Evolutionary conservation across 2,888 invertebrate species (phyloP), one percentile per base, ranked within the genome.

Genomic region (Branchellion lobata): DNA sequence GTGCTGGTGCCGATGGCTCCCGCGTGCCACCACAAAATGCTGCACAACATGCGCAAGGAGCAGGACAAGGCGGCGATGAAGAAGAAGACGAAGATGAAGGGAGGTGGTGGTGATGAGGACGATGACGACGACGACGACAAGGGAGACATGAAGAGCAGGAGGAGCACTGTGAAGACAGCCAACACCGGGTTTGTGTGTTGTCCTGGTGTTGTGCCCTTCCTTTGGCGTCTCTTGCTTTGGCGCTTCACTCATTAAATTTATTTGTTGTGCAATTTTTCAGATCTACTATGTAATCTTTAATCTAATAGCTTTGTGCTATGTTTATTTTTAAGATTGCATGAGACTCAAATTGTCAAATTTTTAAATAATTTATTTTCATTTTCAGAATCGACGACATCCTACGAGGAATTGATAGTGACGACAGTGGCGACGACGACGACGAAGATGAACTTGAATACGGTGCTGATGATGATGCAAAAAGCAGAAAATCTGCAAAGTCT

Each of bases 81-180:
- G 31, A 40, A 69, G 31, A 53, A 68, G 61, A 11, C 36, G 27
- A n/a, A 57, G 51, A 34, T 53, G 40, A 51, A 71, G n/a, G 47
- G 33, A 68, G 27, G 53, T 34, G 65, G 36, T 33, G 14, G n/a
- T 31, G 68, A 36, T 29, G 61, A 65, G 21, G 61, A 77, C 1
- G 68, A 61, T 11, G 68, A 77, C 61, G 77, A 68, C 34, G 65
- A 68, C 29, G 77, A 68, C 1, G 68, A 65, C 8, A 34, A n/a
- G 24, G 65, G 33, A 29, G 18, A 14, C 5, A 1, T 33, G n/a
- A 53, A 24, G 51, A 75, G 33, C n/a, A 75, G 33, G 34, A 76
- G 29, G 11, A 29, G 18, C 18, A 76, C 29, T 34, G 53, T 29
- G 5, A 74, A 74, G 34, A n/a, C n/a, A n/a, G n/a, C n/a, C n/a